These are phyloP conservation scores for Aphaenogaster ashmeadi DNA, from an alignment of 1,140 invertebrate species.

Conservation along the genomic window DNA sequence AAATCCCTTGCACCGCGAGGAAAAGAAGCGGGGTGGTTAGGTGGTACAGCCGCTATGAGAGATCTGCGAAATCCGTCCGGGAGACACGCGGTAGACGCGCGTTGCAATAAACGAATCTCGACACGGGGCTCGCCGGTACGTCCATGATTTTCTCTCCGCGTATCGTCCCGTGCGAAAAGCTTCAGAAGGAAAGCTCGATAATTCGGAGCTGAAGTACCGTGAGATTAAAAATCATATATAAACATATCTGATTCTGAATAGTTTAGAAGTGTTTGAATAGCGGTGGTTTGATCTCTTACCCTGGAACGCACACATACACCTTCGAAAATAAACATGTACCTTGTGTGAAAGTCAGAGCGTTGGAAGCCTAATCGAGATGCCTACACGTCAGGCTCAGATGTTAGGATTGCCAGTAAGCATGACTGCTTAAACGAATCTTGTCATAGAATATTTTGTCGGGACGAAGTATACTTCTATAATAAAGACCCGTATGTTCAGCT, in stretches of 20 bases:
- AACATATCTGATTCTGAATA: not conserved
- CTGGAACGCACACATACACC: not conserved
- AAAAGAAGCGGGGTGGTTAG: not conserved
- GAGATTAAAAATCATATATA: not conserved
- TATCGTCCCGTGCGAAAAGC: not conserved
- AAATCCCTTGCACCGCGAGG: slow-evolving; percentile 7
- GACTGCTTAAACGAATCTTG: not conserved
- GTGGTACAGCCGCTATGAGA: not conserved
- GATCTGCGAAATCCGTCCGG: not conserved
- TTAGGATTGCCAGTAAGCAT: not conserved
- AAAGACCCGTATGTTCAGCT: not conserved
- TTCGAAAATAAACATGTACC: not conserved
- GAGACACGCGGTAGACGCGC: not conserved
- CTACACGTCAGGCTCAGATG: not conserved
- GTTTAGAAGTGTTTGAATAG: not conserved
- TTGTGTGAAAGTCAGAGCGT: not conserved
- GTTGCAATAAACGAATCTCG: not conserved
- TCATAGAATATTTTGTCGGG: not conserved
- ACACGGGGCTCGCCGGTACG: not conserved
- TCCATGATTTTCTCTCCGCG: not conserved
- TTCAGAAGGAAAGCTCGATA: slow-evolving; percentile 16
- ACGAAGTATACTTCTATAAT: not conserved
- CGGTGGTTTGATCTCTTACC: slow-evolving; percentile 12
- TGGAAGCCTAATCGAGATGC: slow-evolving; percentile 17
- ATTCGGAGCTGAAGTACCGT: not conserved